phyloP scores from a whole-genome alignment of 2,888 invertebrate species.

The Crioceris asparagi region DNA sequence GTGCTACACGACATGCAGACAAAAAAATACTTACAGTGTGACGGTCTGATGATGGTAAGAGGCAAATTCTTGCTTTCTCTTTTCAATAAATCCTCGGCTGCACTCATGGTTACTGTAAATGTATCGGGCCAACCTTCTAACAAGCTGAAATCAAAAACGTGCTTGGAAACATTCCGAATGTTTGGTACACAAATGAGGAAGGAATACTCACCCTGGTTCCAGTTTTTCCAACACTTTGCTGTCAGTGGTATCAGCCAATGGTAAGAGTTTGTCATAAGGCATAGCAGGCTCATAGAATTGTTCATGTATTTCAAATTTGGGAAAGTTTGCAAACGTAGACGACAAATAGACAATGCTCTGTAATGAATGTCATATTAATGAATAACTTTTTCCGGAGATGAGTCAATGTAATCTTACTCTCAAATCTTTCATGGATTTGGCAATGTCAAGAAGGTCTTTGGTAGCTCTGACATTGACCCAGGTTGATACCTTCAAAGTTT shows the following conservation, averaged over 20 bases:
- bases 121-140: slow-evolving; percentile 55
- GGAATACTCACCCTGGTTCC: slow-evolving; percentile 21
- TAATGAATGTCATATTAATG: slow-evolving; percentile 12
- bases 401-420: slow-evolving; percentile 40
- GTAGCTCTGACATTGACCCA: slow-evolving; percentile 59
- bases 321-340: slow-evolving; percentile 25
- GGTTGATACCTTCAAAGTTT: slow-evolving; percentile 52
- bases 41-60: slow-evolving; percentile 56
- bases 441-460: slow-evolving; percentile 50
- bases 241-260: slow-evolving; percentile 21
- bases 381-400: not conserved
- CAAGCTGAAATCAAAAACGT: slow-evolving; percentile 31
- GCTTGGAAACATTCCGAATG: not conserved
- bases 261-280: slow-evolving; percentile 14
- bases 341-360: slow-evolving; percentile 27
- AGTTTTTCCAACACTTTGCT: slow-evolving; percentile 32
- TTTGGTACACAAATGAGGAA: too few relatives aligned
- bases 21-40: slow-evolving; percentile 39
- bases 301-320: slow-evolving; percentile 23
- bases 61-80: slow-evolving; percentile 47
- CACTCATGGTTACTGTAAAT: slow-evolving; percentile 61
- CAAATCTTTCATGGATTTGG: slow-evolving; percentile 40
- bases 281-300: slow-evolving; percentile 21
- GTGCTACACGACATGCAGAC: not conserved
- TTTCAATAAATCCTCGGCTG: slow-evolving; percentile 53